phyloP scores from a whole-genome alignment of 1,140 invertebrate genomes.

The Apis laboriosa region DNA sequence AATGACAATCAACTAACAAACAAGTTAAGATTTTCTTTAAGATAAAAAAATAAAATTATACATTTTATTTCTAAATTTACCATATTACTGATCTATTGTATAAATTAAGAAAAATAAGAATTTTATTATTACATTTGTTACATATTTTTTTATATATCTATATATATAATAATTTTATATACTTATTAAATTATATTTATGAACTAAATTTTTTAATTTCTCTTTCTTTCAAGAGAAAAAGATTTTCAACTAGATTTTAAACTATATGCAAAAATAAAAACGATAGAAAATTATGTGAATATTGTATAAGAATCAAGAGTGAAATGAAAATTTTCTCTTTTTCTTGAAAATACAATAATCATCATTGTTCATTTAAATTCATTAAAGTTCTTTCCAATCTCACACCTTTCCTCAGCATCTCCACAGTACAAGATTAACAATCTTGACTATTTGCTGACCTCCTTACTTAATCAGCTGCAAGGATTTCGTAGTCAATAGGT shows the following conservation, averaged over 20 bases:
- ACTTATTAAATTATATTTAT: background rate
- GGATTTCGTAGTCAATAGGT: conserved; percentile 10
- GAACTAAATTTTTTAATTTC: background rate
- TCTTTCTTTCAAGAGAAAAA: background rate
- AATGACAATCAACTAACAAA: too few relatives aligned
- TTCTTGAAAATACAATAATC: background rate
- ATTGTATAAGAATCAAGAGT: too few relatives aligned
- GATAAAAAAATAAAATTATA: too few relatives aligned
- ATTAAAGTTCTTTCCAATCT: background rate
- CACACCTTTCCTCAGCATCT: background rate
- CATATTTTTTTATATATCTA: too few relatives aligned
- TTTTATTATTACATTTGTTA: too few relatives aligned
- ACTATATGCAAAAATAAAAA: background rate
- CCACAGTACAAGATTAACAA: conserved; percentile 32
- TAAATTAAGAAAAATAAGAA: too few relatives aligned
- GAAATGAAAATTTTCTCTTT: background rate
- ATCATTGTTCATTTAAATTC: background rate
- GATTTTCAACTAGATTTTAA: background rate
- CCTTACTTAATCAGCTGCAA: conserved; percentile 64
- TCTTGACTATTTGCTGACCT: conserved; percentile 63
- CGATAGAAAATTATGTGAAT: background rate
- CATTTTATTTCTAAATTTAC: too few relatives aligned
- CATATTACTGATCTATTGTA: too few relatives aligned
- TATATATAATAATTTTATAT: too few relatives aligned
- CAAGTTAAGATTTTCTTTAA: too few relatives aligned